Conservation (phyloP, 2,888 invertebrate genomes). For the Polia nebulosa region DNA sequence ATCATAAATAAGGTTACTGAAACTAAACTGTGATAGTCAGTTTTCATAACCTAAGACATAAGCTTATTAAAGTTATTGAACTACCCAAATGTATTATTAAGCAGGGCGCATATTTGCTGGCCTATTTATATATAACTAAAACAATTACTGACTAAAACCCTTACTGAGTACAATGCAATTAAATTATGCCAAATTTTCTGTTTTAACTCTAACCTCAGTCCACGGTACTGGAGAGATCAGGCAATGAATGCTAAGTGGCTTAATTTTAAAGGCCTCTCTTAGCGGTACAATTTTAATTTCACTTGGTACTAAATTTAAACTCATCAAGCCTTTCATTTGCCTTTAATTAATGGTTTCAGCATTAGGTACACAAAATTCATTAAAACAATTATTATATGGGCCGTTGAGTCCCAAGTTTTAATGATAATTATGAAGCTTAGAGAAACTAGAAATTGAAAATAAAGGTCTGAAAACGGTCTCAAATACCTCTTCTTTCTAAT, state of each 20-base stretch:
- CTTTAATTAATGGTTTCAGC: conserved; percentile 4
- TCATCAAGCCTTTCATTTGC: conserved; percentile 27
- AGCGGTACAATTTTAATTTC: conserved; percentile 24
- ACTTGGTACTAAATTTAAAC: conserved; percentile 16
- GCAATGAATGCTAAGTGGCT: conserved; percentile 38
- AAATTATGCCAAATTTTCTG: conserved; percentile 21
- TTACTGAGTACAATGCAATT: too few species aligned
- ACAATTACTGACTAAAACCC: too few species aligned
- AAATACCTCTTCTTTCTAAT: background rate
- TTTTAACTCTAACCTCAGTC: conserved; percentile 1
- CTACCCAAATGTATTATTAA: too few species aligned
- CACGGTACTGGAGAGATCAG: background rate
- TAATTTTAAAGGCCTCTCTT: conserved; percentile 12
- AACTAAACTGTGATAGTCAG: too few species aligned
- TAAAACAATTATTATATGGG: background rate
- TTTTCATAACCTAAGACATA: too few species aligned
- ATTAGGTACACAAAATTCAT: background rate
- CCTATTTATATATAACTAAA: conserved; percentile 1
- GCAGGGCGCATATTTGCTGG: background rate
- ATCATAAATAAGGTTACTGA: background rate
- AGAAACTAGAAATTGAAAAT: background rate
- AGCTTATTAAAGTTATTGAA: too few species aligned
- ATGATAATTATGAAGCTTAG: background rate
- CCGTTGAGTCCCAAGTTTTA: background rate
- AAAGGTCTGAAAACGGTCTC: too few species aligned